Evolutionary conservation across 1,140 invertebrate genomes (phyloP).

Genomic region (Anthonomus grandis): DNA sequence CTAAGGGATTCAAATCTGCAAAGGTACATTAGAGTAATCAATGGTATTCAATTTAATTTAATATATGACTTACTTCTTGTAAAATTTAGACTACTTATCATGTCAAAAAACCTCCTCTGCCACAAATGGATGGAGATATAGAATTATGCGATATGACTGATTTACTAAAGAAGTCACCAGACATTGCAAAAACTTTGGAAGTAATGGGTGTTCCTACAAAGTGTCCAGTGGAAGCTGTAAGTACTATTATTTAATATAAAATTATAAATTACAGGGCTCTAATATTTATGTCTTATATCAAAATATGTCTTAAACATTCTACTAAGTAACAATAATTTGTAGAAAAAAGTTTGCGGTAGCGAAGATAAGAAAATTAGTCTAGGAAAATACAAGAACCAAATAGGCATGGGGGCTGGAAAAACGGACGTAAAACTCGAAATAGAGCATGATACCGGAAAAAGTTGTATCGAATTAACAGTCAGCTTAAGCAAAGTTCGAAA

Average conservation of each 20-base stretch:
- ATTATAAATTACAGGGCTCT: neutral
- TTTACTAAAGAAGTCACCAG: conserved; percentile 5
- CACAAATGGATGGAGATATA: conserved; percentile 14
- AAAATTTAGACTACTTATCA: conserved; percentile 8
- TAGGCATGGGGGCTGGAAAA: conserved; percentile 31
- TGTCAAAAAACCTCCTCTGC: conserved; percentile 15
- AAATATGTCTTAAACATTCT: neutral
- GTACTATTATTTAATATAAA: neutral
- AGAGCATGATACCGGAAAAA: conserved; percentile 31
- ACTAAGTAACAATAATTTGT: conserved; percentile 9
- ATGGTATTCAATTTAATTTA: neutral
- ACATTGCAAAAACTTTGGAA: conserved; percentile 1
- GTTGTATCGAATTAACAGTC: conserved; percentile 30
- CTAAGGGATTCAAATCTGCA: conserved; percentile 29
- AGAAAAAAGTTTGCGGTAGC: conserved; percentile 30
- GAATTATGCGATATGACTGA: conserved; percentile 6
- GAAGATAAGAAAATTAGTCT: conserved; percentile 29
- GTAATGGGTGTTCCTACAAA: conserved; percentile 11
- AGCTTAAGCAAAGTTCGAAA: conserved; percentile 13
- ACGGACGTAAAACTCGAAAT: conserved; percentile 26
- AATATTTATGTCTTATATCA: neutral
- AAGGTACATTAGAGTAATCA: conserved; percentile 15
- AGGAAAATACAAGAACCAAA: conserved; percentile 32
- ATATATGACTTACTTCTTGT: neutral
- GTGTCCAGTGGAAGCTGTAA: conserved; percentile 21